Base-by-base conservation (phyloP, 2,113 vertebrate genomes). In the Ceyx margarethae region DNA sequence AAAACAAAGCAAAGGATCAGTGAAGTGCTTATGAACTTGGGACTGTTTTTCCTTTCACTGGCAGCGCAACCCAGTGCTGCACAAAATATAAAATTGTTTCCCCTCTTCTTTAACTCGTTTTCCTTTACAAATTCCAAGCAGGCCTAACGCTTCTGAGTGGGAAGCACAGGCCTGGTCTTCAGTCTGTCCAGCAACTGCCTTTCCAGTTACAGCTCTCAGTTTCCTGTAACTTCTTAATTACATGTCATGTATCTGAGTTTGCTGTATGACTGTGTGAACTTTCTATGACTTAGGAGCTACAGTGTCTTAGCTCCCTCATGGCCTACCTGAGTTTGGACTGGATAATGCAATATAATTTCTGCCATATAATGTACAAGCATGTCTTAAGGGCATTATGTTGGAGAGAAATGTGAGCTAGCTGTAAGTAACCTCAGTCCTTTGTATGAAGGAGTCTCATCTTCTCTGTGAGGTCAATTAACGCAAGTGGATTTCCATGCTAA, bases 31-130 rank as follows among this genome's bases (percentile, higher is more conserved):
- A 37, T 80, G 87, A 89, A 77, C 57, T 74, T 33, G 23, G 69
- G 72, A 77, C 75, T 95, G 78, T 51, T 92, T 94, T 93, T 91
- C 51, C 60, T 93, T 92, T 92, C 68, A 60, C 33, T 77, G 56
- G 43, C 65, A 77, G 65, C 12, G 22, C 51, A 82, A 87, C 75
- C 81, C 89, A 78, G 56, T 46, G 56, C 78, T 85, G 56, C 60
- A 85, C 67, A 89, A 85, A 93, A 87, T 37, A 48, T 43, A 22
- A 46, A 17, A 7, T 80, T 80, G 37, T 80, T 85, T 67, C 72
- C 72, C 54, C 35, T 91, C 57, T 57, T 29, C 80, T 83, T 93
- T 91, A 83, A 56, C 16, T 91, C 0, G 0, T 68, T 95, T 95
- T 83, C 82, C 72, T 89, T 66, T 69, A 51, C 53, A 56, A 74